phyloP scores from a whole-genome alignment of 2,888 invertebrate genomes.

The Drosophila neonasuta region DNA sequence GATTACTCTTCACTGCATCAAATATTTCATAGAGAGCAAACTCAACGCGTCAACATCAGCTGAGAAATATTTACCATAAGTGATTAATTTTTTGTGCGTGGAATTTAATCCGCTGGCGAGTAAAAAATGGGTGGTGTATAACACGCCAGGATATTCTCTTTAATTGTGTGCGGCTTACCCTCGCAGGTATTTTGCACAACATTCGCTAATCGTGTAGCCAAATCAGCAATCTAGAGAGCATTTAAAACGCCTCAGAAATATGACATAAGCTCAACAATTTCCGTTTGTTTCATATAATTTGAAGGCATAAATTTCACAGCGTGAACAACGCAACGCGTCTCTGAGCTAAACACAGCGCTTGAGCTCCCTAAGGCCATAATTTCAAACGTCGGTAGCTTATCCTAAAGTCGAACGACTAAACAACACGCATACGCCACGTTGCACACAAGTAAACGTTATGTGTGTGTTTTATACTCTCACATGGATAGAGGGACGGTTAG shows the following conservation, averaged over 20 bases:
- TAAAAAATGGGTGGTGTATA: neutral
- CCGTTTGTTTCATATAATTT: constrained; percentile 20
- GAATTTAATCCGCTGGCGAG: neutral
- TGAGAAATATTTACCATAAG: neutral
- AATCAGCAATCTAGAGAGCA: neutral
- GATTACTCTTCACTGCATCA: no score
- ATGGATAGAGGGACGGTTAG: constrained; percentile 17
- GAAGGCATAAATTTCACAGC: constrained; percentile 31
- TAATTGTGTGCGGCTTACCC: neutral
- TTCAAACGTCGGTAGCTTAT: constrained; percentile 32
- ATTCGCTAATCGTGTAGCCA: neutral
- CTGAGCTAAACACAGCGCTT: constrained; percentile 7
- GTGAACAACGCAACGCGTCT: constrained; percentile 25
- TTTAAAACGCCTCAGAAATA: constrained; percentile 22
- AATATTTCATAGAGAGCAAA: no score
- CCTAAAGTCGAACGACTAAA: constrained; percentile 44
- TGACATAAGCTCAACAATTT: constrained; percentile 20
- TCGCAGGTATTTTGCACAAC: constrained; percentile 23
- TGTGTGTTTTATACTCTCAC: constrained; percentile 5
- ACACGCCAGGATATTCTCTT: neutral
- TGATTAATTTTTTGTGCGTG: neutral
- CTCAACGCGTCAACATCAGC: neutral
- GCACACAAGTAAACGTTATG: constrained; percentile 12
- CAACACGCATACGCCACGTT: constrained; percentile 67
- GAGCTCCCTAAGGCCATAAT: constrained; percentile 54